These are phyloP conservation scores for Noctua janthe DNA, from an alignment of 2,888 invertebrate species.

Conservation along the genomic window DNA sequence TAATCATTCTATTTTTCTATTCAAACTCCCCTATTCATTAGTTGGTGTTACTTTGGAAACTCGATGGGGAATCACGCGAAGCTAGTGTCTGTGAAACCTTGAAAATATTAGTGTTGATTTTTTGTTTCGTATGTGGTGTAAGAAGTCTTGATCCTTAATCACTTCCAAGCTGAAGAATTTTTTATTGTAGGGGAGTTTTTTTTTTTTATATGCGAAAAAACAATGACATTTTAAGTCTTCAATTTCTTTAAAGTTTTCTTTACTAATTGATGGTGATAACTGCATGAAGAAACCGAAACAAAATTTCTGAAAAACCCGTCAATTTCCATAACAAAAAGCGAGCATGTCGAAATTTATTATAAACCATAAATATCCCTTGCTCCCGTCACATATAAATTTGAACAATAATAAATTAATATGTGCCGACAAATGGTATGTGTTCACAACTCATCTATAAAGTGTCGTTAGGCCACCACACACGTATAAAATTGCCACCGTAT, in stretches of 20 bases:
- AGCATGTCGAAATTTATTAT: slow-evolving; percentile 45
- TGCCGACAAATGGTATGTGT: slow-evolving; percentile 68
- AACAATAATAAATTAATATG: slow-evolving; percentile 70
- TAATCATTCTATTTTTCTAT: slow-evolving; percentile 86
- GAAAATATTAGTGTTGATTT: neutral
- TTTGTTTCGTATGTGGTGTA: neutral
- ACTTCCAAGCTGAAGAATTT: neutral
- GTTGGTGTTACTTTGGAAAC: slow-evolving; percentile 51
- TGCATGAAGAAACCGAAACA: neutral
- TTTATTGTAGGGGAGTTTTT: neutral
- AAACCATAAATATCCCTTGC: slow-evolving; percentile 47
- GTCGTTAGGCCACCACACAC: slow-evolving; percentile 69
- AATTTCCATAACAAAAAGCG: slow-evolving; percentile 31
- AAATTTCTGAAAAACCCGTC: neutral
- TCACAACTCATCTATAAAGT: slow-evolving; percentile 70
- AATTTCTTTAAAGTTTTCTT: neutral
- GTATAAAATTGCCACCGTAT: slow-evolving; percentile 77
- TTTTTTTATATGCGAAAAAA: neutral
- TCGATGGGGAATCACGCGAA: slow-evolving; percentile 38
- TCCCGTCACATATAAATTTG: slow-evolving; percentile 61
- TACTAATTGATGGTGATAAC: neutral
- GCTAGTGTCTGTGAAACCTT: neutral
- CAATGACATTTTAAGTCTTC: neutral
- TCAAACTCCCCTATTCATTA: slow-evolving; percentile 73
- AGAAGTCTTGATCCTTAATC: slow-evolving; percentile 22